Evolutionary conservation across 2,113 vertebrate species (phyloP).

Genomic region (Elephas maximus): DNA sequence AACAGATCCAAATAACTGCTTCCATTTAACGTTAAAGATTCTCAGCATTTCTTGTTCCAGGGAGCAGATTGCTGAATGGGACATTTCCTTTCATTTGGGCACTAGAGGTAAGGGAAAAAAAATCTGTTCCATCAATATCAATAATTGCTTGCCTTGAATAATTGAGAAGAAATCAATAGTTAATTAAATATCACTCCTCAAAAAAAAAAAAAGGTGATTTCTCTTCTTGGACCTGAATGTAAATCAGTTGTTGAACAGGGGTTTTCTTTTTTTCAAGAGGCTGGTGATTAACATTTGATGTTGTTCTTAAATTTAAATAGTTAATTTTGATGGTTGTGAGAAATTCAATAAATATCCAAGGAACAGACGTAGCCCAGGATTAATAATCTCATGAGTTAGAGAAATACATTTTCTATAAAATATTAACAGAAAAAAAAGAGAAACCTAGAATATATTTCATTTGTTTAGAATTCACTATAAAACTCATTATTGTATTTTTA

Average conservation of each 20-base stretch:
- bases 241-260: slow-evolving; percentile 73
- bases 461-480: slow-evolving; percentile 17
- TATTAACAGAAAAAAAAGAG: slow-evolving; percentile 12
- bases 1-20: slow-evolving; percentile 62
- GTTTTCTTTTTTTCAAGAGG: slow-evolving; percentile 46
- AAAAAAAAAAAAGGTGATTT: slow-evolving; percentile 65
- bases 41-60: slow-evolving; percentile 57
- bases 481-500: neutral
- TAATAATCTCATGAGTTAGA: slow-evolving; percentile 3
- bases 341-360: slow-evolving; percentile 61
- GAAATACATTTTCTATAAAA: slow-evolving; percentile 29
- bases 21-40: slow-evolving; percentile 69
- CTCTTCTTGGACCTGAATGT: slow-evolving; percentile 75
- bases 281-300: slow-evolving; percentile 68
- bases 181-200: slow-evolving; percentile 82
- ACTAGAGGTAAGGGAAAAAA: slow-evolving; percentile 50
- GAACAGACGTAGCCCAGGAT: slow-evolving; percentile 43
- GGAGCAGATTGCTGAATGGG: slow-evolving; percentile 59
- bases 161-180: slow-evolving; percentile 82
- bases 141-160: slow-evolving; percentile 82
- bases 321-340: slow-evolving; percentile 52
- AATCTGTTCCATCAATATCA: slow-evolving; percentile 74
- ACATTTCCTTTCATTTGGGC: slow-evolving; percentile 72
- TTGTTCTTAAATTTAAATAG: slow-evolving; percentile 62
- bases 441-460: slow-evolving; percentile 38